phyloP scores from a whole-genome alignment of 2,797 vertebrate species.

The Ciconia nigra region DNA sequence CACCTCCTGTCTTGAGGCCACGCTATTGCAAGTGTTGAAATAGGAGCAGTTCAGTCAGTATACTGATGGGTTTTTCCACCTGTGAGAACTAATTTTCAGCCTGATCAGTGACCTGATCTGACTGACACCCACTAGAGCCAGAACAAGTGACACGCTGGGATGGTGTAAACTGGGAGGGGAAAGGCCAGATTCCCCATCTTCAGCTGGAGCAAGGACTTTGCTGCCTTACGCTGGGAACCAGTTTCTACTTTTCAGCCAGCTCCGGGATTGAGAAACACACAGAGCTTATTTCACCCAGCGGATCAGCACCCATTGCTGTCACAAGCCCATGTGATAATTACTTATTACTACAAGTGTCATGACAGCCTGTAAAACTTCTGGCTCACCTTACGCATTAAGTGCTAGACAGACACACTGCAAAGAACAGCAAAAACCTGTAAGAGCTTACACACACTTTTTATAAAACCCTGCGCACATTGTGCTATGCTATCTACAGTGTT shows the following conservation, averaged over 20 bases:
- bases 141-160: rapidly evolving
- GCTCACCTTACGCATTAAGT: not conserved
- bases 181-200: not conserved
- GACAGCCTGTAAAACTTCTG: not conserved
- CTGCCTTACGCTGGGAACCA: not conserved
- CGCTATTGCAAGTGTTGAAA: not conserved
- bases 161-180: not conserved
- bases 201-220: not conserved
- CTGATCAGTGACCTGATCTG: not conserved
- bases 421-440: not conserved
- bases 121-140: not conserved
- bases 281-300: not conserved
- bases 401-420: not conserved
- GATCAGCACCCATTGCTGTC: not conserved
- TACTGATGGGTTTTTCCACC: not conserved
- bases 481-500: not conserved
- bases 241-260: not conserved
- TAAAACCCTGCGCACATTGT: not conserved
- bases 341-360: not conserved
- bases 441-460: not conserved
- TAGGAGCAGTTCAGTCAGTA: not conserved
- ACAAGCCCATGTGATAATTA: not conserved
- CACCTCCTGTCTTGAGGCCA: not conserved
- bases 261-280: not conserved
- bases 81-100: not conserved